Evolutionary conservation across 2,797 vertebrate species (phyloP).

Genomic region (Lateolabrax maculatus): DNA sequence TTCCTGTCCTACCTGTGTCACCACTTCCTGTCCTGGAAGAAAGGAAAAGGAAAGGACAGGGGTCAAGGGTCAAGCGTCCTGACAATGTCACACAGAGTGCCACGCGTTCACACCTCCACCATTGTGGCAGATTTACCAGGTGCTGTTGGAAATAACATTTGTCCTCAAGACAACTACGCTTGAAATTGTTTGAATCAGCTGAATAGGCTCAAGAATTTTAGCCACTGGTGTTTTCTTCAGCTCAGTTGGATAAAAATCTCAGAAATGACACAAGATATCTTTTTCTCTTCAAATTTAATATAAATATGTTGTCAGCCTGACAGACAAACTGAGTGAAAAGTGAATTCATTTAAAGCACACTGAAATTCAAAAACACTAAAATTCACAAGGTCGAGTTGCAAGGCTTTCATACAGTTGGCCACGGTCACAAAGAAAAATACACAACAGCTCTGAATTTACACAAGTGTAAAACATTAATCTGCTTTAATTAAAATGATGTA

Average conservation of each 20-base stretch:
- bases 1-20: constrained; percentile 86
- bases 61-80: constrained; percentile 70
- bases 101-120: constrained; percentile 83
- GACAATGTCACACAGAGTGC: constrained; percentile 78
- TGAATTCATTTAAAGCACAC: not conserved
- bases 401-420: not conserved
- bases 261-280: not conserved
- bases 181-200: constrained; percentile 15
- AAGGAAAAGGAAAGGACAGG: constrained; percentile 55
- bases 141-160: constrained; percentile 62
- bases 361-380: not conserved
- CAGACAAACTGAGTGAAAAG: not conserved
- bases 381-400: not conserved
- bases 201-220: not conserved
- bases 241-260: not conserved
- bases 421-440: not conserved
- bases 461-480: not conserved
- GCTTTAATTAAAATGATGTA: not conserved
- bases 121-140: constrained; percentile 79
- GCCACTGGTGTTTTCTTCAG: not conserved
- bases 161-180: constrained; percentile 71
- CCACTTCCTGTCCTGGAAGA: constrained; percentile 76
- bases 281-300: constrained; percentile 4
- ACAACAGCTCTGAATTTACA: not conserved
- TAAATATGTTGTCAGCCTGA: not conserved